Conservation (phyloP, 2,888 invertebrate genomes). For the Caenorhabditis sinica region DNA sequence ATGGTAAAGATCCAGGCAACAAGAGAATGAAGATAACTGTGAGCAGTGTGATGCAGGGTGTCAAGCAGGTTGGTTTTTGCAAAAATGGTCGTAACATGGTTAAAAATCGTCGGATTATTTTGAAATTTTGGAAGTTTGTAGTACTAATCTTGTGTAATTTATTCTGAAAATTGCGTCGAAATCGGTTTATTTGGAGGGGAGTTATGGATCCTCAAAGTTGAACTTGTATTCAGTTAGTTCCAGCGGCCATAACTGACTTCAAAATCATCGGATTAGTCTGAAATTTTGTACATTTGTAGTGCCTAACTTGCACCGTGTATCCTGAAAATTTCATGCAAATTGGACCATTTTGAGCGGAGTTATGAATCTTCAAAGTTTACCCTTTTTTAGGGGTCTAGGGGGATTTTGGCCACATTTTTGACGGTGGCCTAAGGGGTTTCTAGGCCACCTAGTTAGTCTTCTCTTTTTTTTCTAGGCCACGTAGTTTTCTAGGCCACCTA, state of each 20-base stretch:
- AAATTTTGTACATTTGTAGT: no score
- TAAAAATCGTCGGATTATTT: no score
- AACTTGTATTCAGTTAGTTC: no score
- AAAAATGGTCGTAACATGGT: neutral
- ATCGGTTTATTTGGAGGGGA: neutral
- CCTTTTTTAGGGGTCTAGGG: no score
- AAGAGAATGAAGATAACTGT: slow-evolving; percentile 52
- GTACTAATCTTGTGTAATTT: neutral
- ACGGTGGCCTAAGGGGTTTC: no score
- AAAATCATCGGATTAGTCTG: no score
- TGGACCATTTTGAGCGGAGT: neutral
- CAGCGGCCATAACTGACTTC: no score
- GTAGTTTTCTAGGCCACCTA: neutral
- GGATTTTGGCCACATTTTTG: no score
- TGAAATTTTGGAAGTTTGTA: no score
- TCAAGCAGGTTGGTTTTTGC: slow-evolving; percentile 38
- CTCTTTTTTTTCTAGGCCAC: neutral
- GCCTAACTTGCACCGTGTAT: no score
- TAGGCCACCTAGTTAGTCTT: no score
- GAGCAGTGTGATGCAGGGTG: slow-evolving; percentile 66
- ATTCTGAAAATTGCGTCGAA: neutral
- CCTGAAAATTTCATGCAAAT: neutral
- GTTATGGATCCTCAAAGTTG: neutral
- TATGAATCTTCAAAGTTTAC: neutral
- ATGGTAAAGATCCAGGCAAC: neutral